Conservation (phyloP, 2,113 vertebrate genomes). For the Tyrannus savana region DNA sequence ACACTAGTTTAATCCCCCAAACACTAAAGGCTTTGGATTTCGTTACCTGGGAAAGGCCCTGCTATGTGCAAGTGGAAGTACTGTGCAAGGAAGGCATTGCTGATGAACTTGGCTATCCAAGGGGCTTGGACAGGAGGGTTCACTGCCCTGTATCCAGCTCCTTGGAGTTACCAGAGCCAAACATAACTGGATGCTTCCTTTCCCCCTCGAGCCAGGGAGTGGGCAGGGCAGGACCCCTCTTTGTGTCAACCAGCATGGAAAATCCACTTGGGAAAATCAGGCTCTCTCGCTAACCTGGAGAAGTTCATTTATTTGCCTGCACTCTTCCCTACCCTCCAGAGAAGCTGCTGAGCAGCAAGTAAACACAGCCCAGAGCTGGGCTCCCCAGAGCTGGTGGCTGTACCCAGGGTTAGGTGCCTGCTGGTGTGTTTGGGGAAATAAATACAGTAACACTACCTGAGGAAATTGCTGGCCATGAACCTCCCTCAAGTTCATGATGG, state of each 20-base stretch:
- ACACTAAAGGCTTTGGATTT: background rate
- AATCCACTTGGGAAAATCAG: background rate
- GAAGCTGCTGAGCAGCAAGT: background rate
- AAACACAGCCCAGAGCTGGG: background rate
- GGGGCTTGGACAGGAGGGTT: background rate
- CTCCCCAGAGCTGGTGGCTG: background rate
- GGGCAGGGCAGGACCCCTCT: background rate
- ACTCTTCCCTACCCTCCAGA: background rate
- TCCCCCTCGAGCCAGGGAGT: background rate
- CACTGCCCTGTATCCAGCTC: background rate
- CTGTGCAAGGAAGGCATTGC: background rate
- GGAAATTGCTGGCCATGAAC: background rate
- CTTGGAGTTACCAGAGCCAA: background rate
- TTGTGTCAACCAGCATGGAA: background rate
- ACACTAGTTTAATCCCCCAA: background rate
- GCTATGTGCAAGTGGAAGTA: background rate
- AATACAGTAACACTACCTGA: background rate
- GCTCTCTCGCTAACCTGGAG: background rate
- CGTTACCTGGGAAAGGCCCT: background rate
- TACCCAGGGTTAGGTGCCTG: background rate
- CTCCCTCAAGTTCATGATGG: fast-evolving
- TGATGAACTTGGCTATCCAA: background rate
- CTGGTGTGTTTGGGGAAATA: background rate
- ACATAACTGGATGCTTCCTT: background rate
- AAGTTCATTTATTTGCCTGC: background rate